These are phyloP conservation scores for Notocelia uddmanniana DNA, from an alignment of 2,888 invertebrate species.

Conservation along the genomic window DNA sequence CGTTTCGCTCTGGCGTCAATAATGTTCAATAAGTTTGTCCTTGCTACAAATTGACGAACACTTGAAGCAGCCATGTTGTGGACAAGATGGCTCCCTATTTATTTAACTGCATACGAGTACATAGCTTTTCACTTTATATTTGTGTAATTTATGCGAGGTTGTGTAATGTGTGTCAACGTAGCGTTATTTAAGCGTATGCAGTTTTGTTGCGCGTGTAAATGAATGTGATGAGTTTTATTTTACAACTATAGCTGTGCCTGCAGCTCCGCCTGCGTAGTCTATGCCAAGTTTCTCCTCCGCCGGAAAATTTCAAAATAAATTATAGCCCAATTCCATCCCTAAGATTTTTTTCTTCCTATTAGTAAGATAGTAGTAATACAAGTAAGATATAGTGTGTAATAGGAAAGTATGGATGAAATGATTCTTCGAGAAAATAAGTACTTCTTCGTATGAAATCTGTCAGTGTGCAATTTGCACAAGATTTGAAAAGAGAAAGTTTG, in stretches of 20 bases:
- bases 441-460: no score
- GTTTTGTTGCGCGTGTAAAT: slow-evolving; percentile 15
- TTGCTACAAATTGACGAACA: slow-evolving; percentile 44
- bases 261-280: no score
- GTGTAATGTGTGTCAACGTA: slow-evolving; percentile 27
- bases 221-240: not conserved
- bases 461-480: no score
- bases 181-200: slow-evolving; percentile 16
- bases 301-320: no score
- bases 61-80: slow-evolving; percentile 20
- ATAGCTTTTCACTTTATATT: slow-evolving; percentile 33
- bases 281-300: no score
- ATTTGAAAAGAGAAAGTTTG: no score
- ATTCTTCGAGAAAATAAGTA: no score
- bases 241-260: not conserved
- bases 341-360: no score
- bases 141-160: slow-evolving; percentile 42
- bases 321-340: no score
- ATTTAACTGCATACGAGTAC: slow-evolving; percentile 39
- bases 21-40: slow-evolving; percentile 43
- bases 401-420: no score
- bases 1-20: slow-evolving; percentile 26
- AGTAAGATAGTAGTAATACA: no score
- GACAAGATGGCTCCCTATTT: slow-evolving; percentile 42
- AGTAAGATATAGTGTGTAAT: no score